Evolutionary conservation across 2,113 vertebrate species (phyloP).

Genomic region (Formicarius rufipectus): DNA sequence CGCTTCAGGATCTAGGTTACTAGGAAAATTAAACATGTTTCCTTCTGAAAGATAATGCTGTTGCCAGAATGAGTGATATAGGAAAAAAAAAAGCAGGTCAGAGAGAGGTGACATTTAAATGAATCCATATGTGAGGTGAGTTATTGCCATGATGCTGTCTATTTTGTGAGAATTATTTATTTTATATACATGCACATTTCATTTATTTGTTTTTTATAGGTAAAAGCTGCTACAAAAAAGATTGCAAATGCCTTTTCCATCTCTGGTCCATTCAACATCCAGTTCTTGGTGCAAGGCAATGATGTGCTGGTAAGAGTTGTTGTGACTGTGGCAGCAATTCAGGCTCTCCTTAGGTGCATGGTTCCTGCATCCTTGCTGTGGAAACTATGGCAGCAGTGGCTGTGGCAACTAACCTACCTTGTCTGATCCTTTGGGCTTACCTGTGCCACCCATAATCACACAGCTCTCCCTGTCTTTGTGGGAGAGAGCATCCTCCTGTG

Average conservation of each 20-base stretch:
- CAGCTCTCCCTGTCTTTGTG: background rate
- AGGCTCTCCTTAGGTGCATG: background rate
- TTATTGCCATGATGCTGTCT: background rate
- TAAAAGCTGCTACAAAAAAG: slow-evolving; percentile 88
- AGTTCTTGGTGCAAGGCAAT: slow-evolving; percentile 92
- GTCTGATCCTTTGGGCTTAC: background rate
- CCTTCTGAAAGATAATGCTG: background rate
- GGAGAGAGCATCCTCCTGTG: background rate
- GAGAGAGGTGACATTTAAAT: background rate
- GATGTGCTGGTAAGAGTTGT: slow-evolving; percentile 87
- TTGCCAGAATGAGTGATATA: background rate
- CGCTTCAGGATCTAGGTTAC: background rate
- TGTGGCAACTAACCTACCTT: background rate
- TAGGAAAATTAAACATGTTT: background rate
- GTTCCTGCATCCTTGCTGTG: background rate
- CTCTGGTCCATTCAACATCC: slow-evolving; percentile 94
- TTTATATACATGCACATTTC: background rate
- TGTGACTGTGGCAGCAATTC: background rate
- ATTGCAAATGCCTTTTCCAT: slow-evolving; percentile 92
- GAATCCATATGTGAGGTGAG: background rate
- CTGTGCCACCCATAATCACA: background rate
- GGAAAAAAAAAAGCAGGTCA: background rate
- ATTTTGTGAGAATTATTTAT: background rate
- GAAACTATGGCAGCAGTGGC: background rate
- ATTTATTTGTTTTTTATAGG: slow-evolving; percentile 60